Conservation (phyloP, 2,888 invertebrate genomes). For the Dasypogon diadema region DNA sequence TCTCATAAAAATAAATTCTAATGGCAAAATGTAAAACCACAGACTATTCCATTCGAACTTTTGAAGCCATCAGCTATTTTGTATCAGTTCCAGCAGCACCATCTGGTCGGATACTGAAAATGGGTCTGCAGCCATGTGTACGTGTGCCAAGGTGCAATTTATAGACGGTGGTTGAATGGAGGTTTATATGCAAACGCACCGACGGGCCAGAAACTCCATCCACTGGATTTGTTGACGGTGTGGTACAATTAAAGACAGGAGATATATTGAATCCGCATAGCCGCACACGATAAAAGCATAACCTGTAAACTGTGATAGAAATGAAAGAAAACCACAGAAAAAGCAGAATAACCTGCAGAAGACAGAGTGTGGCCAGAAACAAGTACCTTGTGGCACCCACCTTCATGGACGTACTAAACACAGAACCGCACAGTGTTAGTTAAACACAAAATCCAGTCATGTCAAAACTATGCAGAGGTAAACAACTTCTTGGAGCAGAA, state of each 20-base stretch:
- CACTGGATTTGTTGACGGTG: neutral
- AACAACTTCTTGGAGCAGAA: neutral
- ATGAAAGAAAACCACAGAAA: slow-evolving; percentile 20
- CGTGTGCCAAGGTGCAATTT: neutral
- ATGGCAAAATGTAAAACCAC: neutral
- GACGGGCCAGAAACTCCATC: neutral
- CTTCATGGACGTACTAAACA: neutral
- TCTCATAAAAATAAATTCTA: neutral
- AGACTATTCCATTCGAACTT: slow-evolving; percentile 20
- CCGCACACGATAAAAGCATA: neutral
- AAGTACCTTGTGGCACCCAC: neutral
- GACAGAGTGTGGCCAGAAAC: neutral
- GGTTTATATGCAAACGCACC: neutral
- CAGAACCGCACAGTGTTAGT: slow-evolving; percentile 1
- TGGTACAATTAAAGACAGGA: slow-evolving; percentile 15
- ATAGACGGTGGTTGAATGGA: neutral
- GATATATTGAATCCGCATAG: slow-evolving; percentile 2
- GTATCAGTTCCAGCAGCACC: neutral
- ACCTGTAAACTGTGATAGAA: slow-evolving; percentile 20
- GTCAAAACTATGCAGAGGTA: slow-evolving; percentile 17
- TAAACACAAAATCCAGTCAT: neutral
- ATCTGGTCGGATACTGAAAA: slow-evolving; percentile 24
- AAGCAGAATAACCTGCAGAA: slow-evolving; percentile 26
- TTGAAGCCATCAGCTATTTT: neutral
- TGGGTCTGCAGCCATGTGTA: slow-evolving; percentile 8